Evolutionary conservation across 2,113 vertebrate species (phyloP), one percentile per base, ranked within the genome.

Genomic region (Cyphomyrus discorhynchus): DNA sequence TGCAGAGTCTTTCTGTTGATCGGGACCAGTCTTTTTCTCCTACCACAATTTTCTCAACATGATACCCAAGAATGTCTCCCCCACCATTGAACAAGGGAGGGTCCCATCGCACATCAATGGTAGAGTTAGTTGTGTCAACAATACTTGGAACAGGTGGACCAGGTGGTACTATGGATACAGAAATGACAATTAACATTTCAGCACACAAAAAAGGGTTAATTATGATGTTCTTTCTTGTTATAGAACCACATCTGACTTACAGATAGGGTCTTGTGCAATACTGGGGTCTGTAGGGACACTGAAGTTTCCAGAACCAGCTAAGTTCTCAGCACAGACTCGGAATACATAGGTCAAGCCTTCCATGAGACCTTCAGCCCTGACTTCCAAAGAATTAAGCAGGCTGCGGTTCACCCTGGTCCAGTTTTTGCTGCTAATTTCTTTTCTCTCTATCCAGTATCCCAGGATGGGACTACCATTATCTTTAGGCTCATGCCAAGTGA

Each of bases 371-470:
- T 96, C 95, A 89, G 95, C 95, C 89, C 96, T 97, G 56, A 96
- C 89, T 88, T 97, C 96, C 91, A 99, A 95, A 35, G 97, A 93
- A 94, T 95, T 99, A 80, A 98, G 94, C 87, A 96, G 97, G 80
- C 86, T 96, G 56, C 95, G 96, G 94, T 99, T 99, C 88, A 99
- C 98, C 21, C 98, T 95, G 92, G 97, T 97, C 98, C 98, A 99
- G 66, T 99, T 97, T 93, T 98, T 98, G 92, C 98, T 98, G 91
- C 97, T 98, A 90, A 99, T 97, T 93, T 99, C 98, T 93, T 97
- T 98, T 93, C 97, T 98, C 95, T 99, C 98, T 90, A 99, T 96
- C 98, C 98, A 99, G 90, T 99, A 99, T 88, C 98, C 98, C 92
- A 98, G 94, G 94, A 99, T 99, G 0, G 98, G 98, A 91, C 98